Evolutionary conservation across 2,888 invertebrate genomes (phyloP).

Genomic region (Adineta ricciae): DNA sequence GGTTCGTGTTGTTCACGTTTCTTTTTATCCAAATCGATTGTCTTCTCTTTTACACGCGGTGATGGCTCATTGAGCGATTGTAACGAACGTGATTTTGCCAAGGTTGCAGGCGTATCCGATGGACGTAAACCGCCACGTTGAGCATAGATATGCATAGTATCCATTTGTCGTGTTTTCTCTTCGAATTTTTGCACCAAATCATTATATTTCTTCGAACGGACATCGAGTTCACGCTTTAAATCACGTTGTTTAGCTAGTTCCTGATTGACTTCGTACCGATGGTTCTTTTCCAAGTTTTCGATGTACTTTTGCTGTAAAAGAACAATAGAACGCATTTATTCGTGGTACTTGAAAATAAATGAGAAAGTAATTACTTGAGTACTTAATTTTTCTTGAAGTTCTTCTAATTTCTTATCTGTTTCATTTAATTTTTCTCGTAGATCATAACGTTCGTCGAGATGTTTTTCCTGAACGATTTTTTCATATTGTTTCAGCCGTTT

Average conservation of each 20-base stretch:
- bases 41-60: neutral
- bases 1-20: neutral
- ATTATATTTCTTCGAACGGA: neutral
- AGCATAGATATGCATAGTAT: neutral
- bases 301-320: neutral
- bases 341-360: neutral
- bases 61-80: neutral
- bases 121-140: neutral
- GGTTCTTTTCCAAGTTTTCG: neutral
- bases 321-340: neutral
- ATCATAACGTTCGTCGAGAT: neutral
- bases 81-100: neutral
- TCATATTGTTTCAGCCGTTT: neutral
- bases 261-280: neutral
- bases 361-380: neutral
- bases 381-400: neutral
- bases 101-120: neutral
- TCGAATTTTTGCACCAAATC: neutral
- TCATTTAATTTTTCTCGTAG: neutral
- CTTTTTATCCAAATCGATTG: neutral
- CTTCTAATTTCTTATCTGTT: neutral
- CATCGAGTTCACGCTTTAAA: neutral
- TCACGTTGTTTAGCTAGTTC: neutral
- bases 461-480: neutral
- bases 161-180: neutral